Evolutionary conservation across 2,888 invertebrate genomes (phyloP), one percentile per base, ranked within the genome.

Genomic region (Antheraea assamensis): DNA sequence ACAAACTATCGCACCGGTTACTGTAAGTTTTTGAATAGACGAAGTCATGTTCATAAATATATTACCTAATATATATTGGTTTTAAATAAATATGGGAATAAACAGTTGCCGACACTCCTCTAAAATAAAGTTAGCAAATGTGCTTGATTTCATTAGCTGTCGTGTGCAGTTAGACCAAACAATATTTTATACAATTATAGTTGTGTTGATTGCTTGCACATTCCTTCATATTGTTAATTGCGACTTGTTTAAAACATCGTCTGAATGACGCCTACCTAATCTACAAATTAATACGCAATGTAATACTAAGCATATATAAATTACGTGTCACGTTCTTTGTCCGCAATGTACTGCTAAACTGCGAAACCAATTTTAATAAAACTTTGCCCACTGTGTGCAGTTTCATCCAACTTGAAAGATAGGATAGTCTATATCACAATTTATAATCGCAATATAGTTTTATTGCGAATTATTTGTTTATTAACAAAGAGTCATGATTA

Each of bases 1-100:
- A 88, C 92, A 95, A 74, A 95, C 95, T 86, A 97, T 98, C 75
- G 96, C 95, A 21, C 95, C 96, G 21, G 90, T 87, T 71, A 84
- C 88, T 77, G 92, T 93, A 72, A 88, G 92, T 81, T 21, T 31
- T 35, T 52, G 5, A 52, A 5, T 52, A 5, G 21, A 21, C 21
- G 0, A 52, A 52, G 21, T 8, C 42, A 42, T 42, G n/a, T n/a
- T n/a, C 15, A 47, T 47, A 47, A 15, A 42, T 42, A 42, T 42
- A 42, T 7, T 42, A 10, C 10, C 4, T 49, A 49, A 49, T 49
- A 49, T 19, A 17, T 49, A 17, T 21, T 52, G 21, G 52, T 52
- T 21, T 17, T 52, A 5, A 3, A 21, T 52, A 42, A 7, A 52
- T 49, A 52, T 52, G 19, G 52, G 5, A 52, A 52, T 1, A 19